These are phyloP conservation scores for Poecilia gillii DNA, from an alignment of 2,797 vertebrate genomes.

Conservation along the genomic window DNA sequence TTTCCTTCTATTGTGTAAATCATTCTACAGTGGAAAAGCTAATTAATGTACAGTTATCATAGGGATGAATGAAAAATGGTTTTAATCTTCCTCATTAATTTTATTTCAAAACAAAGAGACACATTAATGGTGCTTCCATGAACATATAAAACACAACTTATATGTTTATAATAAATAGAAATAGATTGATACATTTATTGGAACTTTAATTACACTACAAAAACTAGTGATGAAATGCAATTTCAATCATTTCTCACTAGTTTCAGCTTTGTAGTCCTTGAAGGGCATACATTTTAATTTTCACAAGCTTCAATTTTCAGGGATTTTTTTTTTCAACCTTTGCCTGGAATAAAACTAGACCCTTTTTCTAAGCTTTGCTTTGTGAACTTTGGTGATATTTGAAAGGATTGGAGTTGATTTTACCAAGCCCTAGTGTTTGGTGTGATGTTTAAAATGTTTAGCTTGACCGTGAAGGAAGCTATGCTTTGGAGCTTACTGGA, in stretches of 20 bases:
- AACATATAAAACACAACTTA: background rate
- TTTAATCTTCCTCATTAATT: background rate
- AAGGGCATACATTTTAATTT: background rate
- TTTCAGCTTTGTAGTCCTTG: background rate
- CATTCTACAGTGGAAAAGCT: background rate
- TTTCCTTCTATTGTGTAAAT: slow-evolving; percentile 6
- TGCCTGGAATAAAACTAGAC: too few relatives aligned
- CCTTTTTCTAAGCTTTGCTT: too few relatives aligned
- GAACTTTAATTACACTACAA: background rate
- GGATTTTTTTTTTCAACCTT: too few relatives aligned
- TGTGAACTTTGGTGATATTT: too few relatives aligned
- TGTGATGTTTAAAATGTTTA: too few relatives aligned
- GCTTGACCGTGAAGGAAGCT: too few relatives aligned
- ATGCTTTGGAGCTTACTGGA: too few relatives aligned
- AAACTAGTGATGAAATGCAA: background rate
- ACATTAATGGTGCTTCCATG: background rate
- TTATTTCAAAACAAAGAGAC: background rate
- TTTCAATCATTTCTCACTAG: background rate
- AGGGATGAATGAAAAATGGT: background rate
- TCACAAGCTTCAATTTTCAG: background rate
- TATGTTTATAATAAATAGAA: background rate
- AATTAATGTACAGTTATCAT: background rate
- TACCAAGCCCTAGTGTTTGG: too few relatives aligned
- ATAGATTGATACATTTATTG: background rate
- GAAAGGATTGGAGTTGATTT: too few relatives aligned